These are phyloP conservation scores for Athetis lepigone DNA, from an alignment of 2,888 invertebrate species.

Conservation along the genomic window DNA sequence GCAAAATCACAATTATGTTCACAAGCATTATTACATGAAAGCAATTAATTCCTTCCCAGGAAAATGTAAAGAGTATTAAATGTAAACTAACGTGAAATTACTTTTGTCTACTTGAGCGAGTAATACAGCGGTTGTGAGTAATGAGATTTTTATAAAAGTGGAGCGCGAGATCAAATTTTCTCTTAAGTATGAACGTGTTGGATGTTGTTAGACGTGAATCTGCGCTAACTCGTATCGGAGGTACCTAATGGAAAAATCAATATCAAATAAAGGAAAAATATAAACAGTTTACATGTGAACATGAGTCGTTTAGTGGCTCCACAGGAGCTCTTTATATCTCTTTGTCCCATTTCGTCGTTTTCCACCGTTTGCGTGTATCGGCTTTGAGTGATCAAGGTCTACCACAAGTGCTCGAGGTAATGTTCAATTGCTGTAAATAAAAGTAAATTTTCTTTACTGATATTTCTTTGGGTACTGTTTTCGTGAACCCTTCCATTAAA, in stretches of 20 bases:
- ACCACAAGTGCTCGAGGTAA: not conserved
- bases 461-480: not conserved
- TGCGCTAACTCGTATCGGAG: not conserved
- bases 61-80: not conserved
- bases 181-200: not conserved
- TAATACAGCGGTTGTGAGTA: not conserved
- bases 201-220: not conserved
- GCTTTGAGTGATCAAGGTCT: conserved; percentile 24
- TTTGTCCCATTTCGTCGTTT: not conserved
- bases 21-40: not conserved
- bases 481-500: not conserved
- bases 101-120: not conserved
- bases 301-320: conserved; percentile 6
- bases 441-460: too few relatives aligned
- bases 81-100: not conserved
- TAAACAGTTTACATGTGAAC: not conserved
- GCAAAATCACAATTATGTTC: not conserved
- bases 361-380: conserved; percentile 6
- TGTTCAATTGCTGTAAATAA: conserved; percentile 19
- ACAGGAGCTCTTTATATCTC: conserved; percentile 7
- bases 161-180: not conserved
- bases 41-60: not conserved
- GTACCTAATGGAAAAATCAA: conserved; percentile 1
- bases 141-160: not conserved
- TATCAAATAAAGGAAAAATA: conserved; percentile 22